Evolutionary conservation across 2,113 vertebrate genomes (phyloP).

Genomic region (Chiloscyllium plagiosum): DNA sequence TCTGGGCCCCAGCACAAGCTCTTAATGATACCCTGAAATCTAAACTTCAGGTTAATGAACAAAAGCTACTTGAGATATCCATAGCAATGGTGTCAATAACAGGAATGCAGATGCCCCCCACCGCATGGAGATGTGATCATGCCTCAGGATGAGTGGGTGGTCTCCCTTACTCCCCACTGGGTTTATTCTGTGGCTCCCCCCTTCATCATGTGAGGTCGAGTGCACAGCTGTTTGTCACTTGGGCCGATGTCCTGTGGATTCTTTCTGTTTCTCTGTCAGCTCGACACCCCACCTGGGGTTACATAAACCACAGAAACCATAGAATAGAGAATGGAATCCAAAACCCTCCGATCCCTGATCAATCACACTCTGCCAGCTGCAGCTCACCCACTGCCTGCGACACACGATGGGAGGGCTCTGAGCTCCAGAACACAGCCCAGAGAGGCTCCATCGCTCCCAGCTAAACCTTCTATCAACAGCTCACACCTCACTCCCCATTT

Average conservation of each 20-base stretch:
- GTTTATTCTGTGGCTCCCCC: neutral
- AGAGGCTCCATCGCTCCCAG: neutral
- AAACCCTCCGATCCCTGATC: neutral
- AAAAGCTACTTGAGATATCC: neutral
- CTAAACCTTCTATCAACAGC: neutral
- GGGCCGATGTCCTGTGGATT: neutral
- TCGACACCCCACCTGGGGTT: neutral
- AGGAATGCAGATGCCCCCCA: neutral
- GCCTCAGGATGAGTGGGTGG: neutral
- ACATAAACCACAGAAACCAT: neutral
- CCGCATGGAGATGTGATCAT: neutral
- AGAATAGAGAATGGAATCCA: neutral
- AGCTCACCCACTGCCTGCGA: neutral
- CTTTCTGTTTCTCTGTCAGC: neutral
- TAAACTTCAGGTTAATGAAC: neutral
- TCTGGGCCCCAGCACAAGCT: neutral
- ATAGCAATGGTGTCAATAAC: neutral
- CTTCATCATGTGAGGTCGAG: neutral
- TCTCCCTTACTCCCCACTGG: neutral
- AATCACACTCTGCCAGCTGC: neutral
- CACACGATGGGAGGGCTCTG: neutral
- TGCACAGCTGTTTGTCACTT: neutral
- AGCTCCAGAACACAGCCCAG: neutral
- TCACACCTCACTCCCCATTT: neutral
- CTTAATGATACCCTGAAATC: neutral